Base-by-base conservation (phyloP, 2,113 vertebrate genomes). In the Ivindomyrus marchei region DNA sequence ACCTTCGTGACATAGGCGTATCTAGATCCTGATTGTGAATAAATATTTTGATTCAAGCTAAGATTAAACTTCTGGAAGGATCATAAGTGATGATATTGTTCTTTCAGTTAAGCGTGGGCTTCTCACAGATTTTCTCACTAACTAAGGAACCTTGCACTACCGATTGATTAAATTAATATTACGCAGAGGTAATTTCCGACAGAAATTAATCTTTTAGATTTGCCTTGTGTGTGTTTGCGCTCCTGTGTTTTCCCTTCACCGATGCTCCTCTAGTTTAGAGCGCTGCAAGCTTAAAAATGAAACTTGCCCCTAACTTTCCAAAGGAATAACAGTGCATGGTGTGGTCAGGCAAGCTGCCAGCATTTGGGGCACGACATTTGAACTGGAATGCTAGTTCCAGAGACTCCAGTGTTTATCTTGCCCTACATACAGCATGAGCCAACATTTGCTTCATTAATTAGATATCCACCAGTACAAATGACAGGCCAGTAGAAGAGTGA, bases 261-360 rank as follows among this genome's bases (percentile, higher is more conserved):
- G 39, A 85, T 42, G 52, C 89, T 89, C n/a, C 80, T 88, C 89
- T 83, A 83, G 88, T 8, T 31, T 50, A 80, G 53, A 89, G 88
- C 42, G 31, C 58, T 85, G 50, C 88, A 84, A 66, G 45, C 88
- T 89, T 66, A 31, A 70, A 90, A 87, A 50, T 70, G 90, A 47
- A 89, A 90, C 89, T 84, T 56, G 27, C 49, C 87, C 85, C 27
- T n/a, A 58, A 83, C 83, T 62, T 91, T 70, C 53, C 42, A 46
- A 46, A 27, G 89, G 42, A 89, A 66, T 89, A 45, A n/a, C 62
- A 19, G 83, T 42, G 62, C n/a, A 45, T 66, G 27, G 46, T 47
- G 88, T 31, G 80, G 62, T 47, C 27, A 39, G 70, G 89, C 66
- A 84, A n/a, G 15, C 4, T 27, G 74, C 89, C 77, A 74, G 46